A percentile compares a stretch with the other conserved stretches of the same genome.
Evolutionary conservation across 2,888 invertebrate species (phyloP).

Genomic region (Chesias legatella): DNA sequence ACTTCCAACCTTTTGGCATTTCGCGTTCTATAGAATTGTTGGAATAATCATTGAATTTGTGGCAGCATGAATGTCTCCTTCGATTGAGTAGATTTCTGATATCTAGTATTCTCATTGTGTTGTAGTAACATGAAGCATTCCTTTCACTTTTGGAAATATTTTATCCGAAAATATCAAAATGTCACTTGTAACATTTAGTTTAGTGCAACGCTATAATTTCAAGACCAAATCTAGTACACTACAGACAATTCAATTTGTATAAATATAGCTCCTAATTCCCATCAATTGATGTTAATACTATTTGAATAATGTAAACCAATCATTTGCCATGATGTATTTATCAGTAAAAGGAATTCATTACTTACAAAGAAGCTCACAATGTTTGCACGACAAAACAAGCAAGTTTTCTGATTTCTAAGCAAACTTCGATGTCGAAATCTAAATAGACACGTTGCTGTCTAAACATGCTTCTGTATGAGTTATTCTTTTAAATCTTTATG

Average conservation of each 20-base stretch:
- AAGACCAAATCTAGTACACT: too few relatives aligned
- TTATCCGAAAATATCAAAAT: too few relatives aligned
- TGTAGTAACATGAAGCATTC: too few relatives aligned
- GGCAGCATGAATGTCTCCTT: slow-evolving; percentile 5
- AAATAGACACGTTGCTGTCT: slow-evolving; percentile 1
- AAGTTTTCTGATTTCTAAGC: slow-evolving; percentile 14
- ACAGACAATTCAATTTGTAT: too few relatives aligned
- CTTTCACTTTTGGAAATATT: too few relatives aligned
- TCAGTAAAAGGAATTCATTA: background rate
- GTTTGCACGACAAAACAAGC: slow-evolving; percentile 1
- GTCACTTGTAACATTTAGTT: too few relatives aligned
- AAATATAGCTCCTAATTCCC: too few relatives aligned
- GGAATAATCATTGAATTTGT: background rate
- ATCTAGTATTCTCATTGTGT: too few relatives aligned
- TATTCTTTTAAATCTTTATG: background rate
- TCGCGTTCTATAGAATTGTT: slow-evolving; percentile 23
- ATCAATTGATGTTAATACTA: too few relatives aligned
- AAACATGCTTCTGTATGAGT: slow-evolving; percentile 3
- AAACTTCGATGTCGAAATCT: slow-evolving; percentile 10
- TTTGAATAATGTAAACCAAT: too few relatives aligned
- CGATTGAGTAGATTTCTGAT: background rate
- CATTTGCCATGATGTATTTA: too few relatives aligned
- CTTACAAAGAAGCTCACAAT: background rate
- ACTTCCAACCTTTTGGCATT: slow-evolving; percentile 53
- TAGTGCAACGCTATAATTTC: too few relatives aligned